These are phyloP conservation scores for Turritopsis rubra DNA, from an alignment of 30 jellyfish, hydroid and myxozoan species.

Conservation along the genomic window DNA sequence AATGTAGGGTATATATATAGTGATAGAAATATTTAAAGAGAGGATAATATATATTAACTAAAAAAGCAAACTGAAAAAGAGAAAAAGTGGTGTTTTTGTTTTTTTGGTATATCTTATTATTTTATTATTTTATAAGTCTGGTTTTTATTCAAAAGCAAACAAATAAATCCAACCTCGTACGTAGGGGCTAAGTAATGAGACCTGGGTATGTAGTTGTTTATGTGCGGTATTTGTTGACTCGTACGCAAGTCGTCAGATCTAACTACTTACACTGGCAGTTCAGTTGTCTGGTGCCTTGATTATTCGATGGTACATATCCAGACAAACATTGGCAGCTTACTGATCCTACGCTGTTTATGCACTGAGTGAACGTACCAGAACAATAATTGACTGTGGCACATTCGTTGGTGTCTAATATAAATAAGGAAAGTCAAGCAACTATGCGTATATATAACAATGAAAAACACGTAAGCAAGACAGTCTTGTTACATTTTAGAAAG, in stretches of 20 bases:
- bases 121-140: too few relatives aligned
- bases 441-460: too few relatives aligned
- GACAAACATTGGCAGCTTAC: not conserved
- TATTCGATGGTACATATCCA: not conserved
- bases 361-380: not conserved
- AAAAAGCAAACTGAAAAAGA: not conserved
- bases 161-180: too few relatives aligned
- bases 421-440: too few relatives aligned
- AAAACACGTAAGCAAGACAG: not conserved
- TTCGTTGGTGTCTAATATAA: constrained; percentile 46
- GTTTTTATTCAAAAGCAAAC: too few relatives aligned
- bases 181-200: too few relatives aligned
- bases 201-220: too few relatives aligned
- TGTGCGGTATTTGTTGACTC: not conserved
- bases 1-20: not conserved
- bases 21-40: not conserved
- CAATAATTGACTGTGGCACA: constrained; percentile 29
- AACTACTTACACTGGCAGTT: not conserved
- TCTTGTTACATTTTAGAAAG: too few relatives aligned
- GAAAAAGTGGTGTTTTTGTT: too few relatives aligned
- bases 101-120: too few relatives aligned
- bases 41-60: not conserved
- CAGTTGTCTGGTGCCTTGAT: not conserved
- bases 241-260: not conserved
- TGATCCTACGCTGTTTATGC: not conserved